Evolutionary conservation across 2,797 vertebrate species (phyloP), one percentile per base, ranked within the genome.

Genomic region (Malacoraja senta): DNA sequence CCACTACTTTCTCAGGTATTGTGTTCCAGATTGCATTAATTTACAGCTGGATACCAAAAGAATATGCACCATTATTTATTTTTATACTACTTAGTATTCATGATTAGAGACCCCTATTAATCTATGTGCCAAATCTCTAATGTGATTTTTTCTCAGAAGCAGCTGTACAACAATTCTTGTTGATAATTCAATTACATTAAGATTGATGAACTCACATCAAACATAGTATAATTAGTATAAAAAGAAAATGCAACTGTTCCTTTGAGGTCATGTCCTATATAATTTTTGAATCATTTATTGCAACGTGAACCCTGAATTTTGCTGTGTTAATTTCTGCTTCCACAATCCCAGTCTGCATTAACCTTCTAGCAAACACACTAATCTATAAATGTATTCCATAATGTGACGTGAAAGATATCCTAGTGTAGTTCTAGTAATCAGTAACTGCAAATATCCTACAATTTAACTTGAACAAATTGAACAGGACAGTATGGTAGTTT

Each of bases 131-230:
- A 38, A 26, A 15, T 53, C 44, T 74, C 68, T 24, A 74, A 91
- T 91, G 32, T 91, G 44, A 68, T 38, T 44, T 72, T 1, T 74
- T 91, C 38, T 74, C 38, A 53, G 68, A 91, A 72, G 17, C 65
- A 44, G 71, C 65, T 72, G 90, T 26, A 24, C 71, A n/a, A 65
- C 65, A 74, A 35, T 91, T 91, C 71, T 91, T 72, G 65, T 72
- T 74, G 90, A 91, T 53, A 68, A 88, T 88, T 68, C 61, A 88
- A 21, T 32, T 35, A 35, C 35, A 74, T 53, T 91, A 35, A 91
- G 65, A 91, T 71, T 71, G 65, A 91, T 44, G 1, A 91, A 74
- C 71, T 91, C 21, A 44, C 29, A 91, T 74, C 3, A 24, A 24
- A 74, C 68, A 72, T 74, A 35, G 7, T 17, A 9, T 65, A 88